Conservation (phyloP, 2,113 vertebrate species). For the Elachura formosa region DNA sequence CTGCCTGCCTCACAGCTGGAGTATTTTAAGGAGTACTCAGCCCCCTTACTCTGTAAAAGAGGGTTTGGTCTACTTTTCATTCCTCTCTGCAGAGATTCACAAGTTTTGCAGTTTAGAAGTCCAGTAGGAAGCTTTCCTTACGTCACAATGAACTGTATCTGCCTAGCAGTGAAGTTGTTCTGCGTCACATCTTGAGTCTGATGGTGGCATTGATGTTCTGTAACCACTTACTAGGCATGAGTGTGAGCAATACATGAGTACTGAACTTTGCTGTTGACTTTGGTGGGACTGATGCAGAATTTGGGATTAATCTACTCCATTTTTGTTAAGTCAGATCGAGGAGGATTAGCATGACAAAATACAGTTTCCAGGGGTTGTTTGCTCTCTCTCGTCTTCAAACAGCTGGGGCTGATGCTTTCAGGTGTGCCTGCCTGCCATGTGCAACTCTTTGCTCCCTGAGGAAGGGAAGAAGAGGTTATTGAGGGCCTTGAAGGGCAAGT, state of each 20-base stretch:
- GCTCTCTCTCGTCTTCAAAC: neutral
- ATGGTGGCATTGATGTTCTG: neutral
- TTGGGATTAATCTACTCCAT: neutral
- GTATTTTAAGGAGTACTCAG: neutral
- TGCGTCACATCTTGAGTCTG: neutral
- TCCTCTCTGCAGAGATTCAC: neutral
- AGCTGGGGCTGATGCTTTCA: neutral
- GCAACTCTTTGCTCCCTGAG: neutral
- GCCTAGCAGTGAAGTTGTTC: neutral
- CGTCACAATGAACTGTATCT: neutral
- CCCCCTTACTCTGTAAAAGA: neutral
- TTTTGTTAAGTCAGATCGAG: neutral
- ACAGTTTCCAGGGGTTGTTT: neutral
- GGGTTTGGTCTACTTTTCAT: neutral
- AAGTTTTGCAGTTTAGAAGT: neutral
- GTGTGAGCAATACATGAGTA: neutral
- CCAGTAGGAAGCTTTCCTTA: neutral
- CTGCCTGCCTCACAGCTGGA: neutral
- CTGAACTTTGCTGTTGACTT: neutral
- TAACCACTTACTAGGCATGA: rapidly evolving
- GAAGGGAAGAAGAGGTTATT: neutral
- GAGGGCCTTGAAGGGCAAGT: neutral
- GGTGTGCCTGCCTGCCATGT: neutral
- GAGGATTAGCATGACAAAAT: neutral
- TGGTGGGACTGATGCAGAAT: neutral